A percentile compares a stretch with the other conserved stretches of the same genome.
Conservation (phyloP, 2,113 vertebrate species). For the Rhea pennata region DNA sequence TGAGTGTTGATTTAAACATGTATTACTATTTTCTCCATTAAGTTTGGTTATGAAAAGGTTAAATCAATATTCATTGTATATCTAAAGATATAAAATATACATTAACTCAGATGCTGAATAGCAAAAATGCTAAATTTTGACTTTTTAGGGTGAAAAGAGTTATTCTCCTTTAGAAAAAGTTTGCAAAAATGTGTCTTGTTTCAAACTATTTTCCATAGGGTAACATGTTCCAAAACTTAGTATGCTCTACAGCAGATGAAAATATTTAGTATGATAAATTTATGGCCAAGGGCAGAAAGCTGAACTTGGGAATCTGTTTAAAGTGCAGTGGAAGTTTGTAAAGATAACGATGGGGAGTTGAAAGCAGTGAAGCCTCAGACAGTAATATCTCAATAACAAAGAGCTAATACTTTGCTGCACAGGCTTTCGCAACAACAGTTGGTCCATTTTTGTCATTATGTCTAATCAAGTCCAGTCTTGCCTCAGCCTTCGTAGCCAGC, state of each 20-base stretch:
- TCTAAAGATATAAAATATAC: neutral
- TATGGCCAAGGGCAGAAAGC: conserved; percentile 58
- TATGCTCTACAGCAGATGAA: conserved; percentile 48
- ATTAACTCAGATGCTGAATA: neutral
- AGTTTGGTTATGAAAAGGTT: neutral
- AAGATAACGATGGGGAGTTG: conserved; percentile 68
- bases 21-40: neutral
- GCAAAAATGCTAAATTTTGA: neutral
- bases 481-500: conserved; percentile 54
- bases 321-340: conserved; percentile 66
- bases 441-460: conserved; percentile 70
- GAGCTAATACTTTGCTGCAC: conserved; percentile 33
- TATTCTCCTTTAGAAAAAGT: neutral
- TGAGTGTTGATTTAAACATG: neutral
- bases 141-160: neutral
- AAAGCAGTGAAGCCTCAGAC: conserved; percentile 61
- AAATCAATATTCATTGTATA: neutral
- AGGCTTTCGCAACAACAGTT: conserved; percentile 65
- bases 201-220: conserved; percentile 11
- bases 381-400: conserved; percentile 65
- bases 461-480: conserved; percentile 75
- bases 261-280: conserved; percentile 68
- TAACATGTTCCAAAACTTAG: conserved; percentile 1
- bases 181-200: neutral
- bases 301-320: conserved; percentile 69